Base-by-base conservation (phyloP, 2,797 vertebrate species). In the Peromyscus attwateri region DNA sequence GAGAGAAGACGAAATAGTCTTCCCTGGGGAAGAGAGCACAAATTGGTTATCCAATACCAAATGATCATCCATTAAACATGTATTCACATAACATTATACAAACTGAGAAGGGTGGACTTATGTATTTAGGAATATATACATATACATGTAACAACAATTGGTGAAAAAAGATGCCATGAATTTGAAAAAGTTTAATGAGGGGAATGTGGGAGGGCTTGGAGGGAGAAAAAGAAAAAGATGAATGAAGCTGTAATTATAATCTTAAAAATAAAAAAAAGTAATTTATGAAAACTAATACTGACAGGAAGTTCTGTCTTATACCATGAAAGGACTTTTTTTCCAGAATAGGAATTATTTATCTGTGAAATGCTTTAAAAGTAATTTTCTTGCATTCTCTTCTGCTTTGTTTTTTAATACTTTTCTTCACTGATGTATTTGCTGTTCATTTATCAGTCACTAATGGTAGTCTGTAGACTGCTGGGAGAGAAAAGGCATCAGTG, bases 331-430 rank as follows among this genome's bases (percentile, higher is more conserved):
- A 70, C 70, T 64, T 71, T 87, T n/a, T 93, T 75, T 57, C 52
- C 27, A 73, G 21, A 60, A 81, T 81, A 91, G n/a, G 31, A 96
- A 23, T 1, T 31, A 31, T 80, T 81, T 88, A 40, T 82, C 64
- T 49, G n/a, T 11, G 64, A 88, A 85, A n/a, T 73, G 2, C 29
- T n/a, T 55, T 60, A 21, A 11, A 82, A 46, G 60, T 82, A 71
- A 55, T 64, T 90, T 91, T 90, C 34, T 60, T 60, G 66, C 25
- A 52, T 82, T 83, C 1, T 27, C 49, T 89, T 91, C 89, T 90
- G 27, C 46, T 90, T 94, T 77, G 2, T 89, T 94, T 90, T 88
- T 80, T 9, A 73, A 37, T 2, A 91, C 37, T 96, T 94, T 94
- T 10, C 64, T 70, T 14, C 60, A 73, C 9, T 19, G 13, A 85